A percentile compares a stretch with the other conserved stretches of the same genome.
These are phyloP conservation scores for Eclectus roratus DNA, from an alignment of 2,113 vertebrate genomes.

Conservation along the genomic window DNA sequence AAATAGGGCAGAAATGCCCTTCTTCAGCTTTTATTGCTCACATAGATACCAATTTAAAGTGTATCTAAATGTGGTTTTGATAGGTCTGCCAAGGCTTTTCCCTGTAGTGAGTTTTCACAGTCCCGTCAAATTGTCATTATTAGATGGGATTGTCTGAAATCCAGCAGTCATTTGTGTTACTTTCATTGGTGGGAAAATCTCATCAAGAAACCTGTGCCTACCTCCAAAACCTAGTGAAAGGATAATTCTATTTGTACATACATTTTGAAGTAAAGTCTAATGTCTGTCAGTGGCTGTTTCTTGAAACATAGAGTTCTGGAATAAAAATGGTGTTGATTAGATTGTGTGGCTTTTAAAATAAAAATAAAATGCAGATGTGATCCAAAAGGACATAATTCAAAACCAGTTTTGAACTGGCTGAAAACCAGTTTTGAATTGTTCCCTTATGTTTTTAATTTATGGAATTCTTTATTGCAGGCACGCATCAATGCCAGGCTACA, in stretches of 20 bases:
- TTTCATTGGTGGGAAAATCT: not conserved
- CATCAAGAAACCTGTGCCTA: not conserved
- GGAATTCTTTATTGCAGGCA: conserved; percentile 71
- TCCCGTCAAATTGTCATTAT: not conserved
- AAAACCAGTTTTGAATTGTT: not conserved
- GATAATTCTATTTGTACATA: not conserved
- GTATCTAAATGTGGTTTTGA: not conserved
- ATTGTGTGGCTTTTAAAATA: not conserved
- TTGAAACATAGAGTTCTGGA: not conserved
- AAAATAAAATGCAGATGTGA: not conserved
- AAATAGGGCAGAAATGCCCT: not conserved
- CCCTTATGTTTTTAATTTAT: not conserved
- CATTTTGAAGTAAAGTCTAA: not conserved
- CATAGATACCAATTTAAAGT: not conserved
- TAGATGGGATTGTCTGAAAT: not conserved
- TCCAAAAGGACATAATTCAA: not conserved
- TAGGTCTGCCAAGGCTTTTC: not conserved
- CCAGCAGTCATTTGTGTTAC: not conserved
- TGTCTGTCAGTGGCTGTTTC: not conserved
- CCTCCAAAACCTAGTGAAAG: not conserved
- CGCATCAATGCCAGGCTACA: conserved; percentile 93
- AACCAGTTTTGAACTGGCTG: not conserved
- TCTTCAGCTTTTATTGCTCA: not conserved
- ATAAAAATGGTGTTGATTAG: not conserved
- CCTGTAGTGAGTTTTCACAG: not conserved